Percentiles rank a stretch among this genome's conserved stretches.
Evolutionary conservation across 2,797 vertebrate genomes (phyloP).

Genomic region (Petrocephalus sullivani): DNA sequence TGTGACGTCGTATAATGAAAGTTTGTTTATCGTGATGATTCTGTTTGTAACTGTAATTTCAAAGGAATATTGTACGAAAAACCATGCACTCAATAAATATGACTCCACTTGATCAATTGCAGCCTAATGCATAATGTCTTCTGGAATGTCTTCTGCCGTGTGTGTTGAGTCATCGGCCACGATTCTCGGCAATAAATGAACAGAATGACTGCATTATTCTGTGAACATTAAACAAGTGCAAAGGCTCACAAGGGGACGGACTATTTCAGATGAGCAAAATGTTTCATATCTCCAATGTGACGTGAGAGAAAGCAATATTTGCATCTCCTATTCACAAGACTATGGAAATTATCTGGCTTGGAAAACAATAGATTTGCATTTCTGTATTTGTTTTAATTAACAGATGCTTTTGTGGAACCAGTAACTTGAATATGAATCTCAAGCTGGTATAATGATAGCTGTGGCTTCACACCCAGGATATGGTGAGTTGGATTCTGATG

Average conservation of each 20-base stretch:
- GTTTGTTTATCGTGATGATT: constrained; percentile 76
- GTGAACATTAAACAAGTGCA: not conserved
- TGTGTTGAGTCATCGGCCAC: not conserved
- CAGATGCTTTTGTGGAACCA: not conserved
- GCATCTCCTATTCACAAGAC: not conserved
- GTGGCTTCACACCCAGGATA: not conserved
- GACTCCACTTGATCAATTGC: constrained; percentile 29
- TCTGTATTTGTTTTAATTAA: not conserved
- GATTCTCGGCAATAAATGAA: constrained; percentile 29
- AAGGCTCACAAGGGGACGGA: not conserved
- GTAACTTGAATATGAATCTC: not conserved
- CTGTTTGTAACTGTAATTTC: constrained; percentile 79
- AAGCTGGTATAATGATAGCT: not conserved
- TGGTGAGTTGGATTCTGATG: not conserved
- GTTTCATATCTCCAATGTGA: not conserved
- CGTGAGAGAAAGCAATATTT: not conserved
- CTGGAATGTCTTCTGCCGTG: not conserved
- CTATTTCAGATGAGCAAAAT: not conserved
- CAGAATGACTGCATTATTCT: constrained; percentile 44
- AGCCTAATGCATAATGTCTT: constrained; percentile 41
- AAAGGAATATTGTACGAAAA: constrained; percentile 75
- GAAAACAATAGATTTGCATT: not conserved
- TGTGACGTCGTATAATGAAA: constrained; percentile 64
- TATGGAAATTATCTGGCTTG: not conserved
- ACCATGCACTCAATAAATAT: constrained; percentile 73